Base-by-base conservation (phyloP, 2,113 vertebrate genomes). In the Nansenia antarctica region DNA sequence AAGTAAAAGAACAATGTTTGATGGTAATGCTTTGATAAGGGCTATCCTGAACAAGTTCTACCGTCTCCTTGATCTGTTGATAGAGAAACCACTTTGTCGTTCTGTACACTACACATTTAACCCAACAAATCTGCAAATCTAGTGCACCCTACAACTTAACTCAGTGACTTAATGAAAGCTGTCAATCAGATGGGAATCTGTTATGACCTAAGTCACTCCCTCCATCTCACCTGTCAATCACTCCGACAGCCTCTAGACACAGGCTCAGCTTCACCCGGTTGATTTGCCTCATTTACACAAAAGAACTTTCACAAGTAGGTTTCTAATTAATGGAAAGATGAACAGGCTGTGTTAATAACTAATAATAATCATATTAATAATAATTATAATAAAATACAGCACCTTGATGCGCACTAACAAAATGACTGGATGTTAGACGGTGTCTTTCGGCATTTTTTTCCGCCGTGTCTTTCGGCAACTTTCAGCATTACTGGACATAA, bases 121-220 rank as follows among this genome's bases (percentile, higher is more conserved):
- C 20, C 55, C 5, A 53, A 65, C 61, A 63, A 37, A 66, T 55
- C 62, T 65, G 66, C 74, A 65, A 52, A 49, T 34, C 34, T 30
- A 47, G 39, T 32, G 30, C 30, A 24, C 20, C 34, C 29, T 34
- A 34, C 66, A 57, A 24, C 29, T 30, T 37, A 29, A 62, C 61
- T 69, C 18, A 42, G 82, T 86, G 89, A 87, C 87, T 89, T 85
- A 61, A 84, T 42, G 24, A 49, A 70, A 80, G 77, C 57, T 62
- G 88, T 89, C 86, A 32, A 82, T 85, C 87, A 84, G 90, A 90
- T 92, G 90, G 90, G 90, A 92, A 91, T 90, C 88, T 87, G 90
- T 83, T 85, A 47, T 39, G 89, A 88, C 85, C 88, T 58, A 80
- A 86, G 87, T 87, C 88, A 86, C 64, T 52, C 39, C 52, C 65